phyloP scores from a whole-genome alignment of 2,113 vertebrate genomes.

The Ceratotherium simum region DNA sequence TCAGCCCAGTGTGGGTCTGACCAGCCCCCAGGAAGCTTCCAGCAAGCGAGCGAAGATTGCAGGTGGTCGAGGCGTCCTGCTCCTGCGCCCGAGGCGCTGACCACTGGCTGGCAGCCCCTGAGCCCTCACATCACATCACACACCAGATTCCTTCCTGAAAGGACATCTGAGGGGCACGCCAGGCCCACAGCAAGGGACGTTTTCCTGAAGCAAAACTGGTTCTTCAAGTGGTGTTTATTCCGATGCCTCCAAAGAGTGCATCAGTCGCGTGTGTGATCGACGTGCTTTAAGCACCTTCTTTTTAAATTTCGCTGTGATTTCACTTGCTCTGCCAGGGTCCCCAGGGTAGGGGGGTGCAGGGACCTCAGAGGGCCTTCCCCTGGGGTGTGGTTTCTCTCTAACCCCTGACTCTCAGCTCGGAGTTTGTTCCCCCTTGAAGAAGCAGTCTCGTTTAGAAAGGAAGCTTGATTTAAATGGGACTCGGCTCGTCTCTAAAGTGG shows the following conservation, averaged over 20 bases:
- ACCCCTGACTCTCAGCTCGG: too few species aligned
- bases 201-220: background rate
- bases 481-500: background rate
- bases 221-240: background rate
- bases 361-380: background rate
- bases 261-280: background rate
- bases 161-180: background rate
- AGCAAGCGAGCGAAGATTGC: too few species aligned
- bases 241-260: background rate
- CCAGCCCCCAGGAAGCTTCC: too few species aligned
- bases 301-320: background rate
- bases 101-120: background rate
- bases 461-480: background rate
- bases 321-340: background rate
- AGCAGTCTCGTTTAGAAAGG: background rate
- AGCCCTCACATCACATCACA: background rate
- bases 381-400: background rate
- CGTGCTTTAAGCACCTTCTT: background rate
- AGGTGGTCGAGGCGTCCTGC: background rate
- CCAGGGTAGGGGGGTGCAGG: background rate
- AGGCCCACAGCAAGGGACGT: background rate
- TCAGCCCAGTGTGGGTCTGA: too few species aligned
- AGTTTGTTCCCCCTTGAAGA: background rate
- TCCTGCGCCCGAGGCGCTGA: background rate
- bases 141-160: too few species aligned